Conservation (phyloP, 2,888 invertebrate species). For the Ametastegia equiseti region DNA sequence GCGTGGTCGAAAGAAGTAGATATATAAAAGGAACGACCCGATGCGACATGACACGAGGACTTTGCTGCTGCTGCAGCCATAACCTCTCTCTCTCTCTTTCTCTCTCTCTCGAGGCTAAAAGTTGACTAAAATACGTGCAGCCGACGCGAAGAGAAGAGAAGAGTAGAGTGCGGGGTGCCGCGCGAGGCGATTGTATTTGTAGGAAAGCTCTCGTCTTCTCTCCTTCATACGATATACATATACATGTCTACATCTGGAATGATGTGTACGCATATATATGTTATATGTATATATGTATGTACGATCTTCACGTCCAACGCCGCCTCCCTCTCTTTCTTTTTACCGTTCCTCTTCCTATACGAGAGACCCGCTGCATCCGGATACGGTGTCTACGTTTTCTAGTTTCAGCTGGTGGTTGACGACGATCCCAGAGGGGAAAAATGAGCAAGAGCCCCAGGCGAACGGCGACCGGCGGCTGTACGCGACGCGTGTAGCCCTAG, state of each 20-base stretch:
- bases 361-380: conserved; percentile 40
- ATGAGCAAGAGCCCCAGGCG: conserved; percentile 39
- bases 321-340: conserved; percentile 37
- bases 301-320: neutral
- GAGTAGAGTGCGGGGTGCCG: neutral
- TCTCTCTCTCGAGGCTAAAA: conserved; percentile 47
- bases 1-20: conserved; percentile 25
- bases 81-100: neutral
- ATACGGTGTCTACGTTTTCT: conserved; percentile 48
- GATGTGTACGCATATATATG: neutral
- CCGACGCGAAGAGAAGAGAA: conserved; percentile 24
- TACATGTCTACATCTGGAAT: too few relatives aligned
- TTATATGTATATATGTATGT: neutral
- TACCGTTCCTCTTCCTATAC: conserved; percentile 35
- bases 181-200: neutral
- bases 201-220: too few relatives aligned
- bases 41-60: too few relatives aligned
- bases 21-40: conserved; percentile 48
- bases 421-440: conserved; percentile 8
- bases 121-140: conserved; percentile 45
- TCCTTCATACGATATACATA: too few relatives aligned
- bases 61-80: neutral
- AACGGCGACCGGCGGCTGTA: conserved; percentile 45
- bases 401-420: conserved; percentile 47
- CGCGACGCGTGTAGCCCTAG: neutral